Percentiles rank a stretch among this genome's conserved stretches.
Conservation (phyloP, 2,888 invertebrate species). For the Oxystoma pomonae region DNA sequence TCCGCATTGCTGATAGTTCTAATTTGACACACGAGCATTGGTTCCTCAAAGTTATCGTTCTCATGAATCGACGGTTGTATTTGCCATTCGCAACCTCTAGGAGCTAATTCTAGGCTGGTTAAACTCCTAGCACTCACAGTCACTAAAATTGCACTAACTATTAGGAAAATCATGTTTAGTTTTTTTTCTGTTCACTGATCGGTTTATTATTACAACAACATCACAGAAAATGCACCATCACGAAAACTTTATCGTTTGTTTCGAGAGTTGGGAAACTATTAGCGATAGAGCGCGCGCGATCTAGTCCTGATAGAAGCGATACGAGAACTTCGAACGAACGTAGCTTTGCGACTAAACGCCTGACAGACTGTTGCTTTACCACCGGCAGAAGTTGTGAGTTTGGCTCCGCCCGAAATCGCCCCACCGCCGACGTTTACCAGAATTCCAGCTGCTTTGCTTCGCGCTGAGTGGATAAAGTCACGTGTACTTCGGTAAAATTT, state of each 20-base stretch:
- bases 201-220: conserved; percentile 5
- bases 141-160: conserved; percentile 30
- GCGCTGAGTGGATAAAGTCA: conserved; percentile 43
- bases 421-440: conserved; percentile 36
- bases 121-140: conserved; percentile 39
- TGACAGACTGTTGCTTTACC: conserved; percentile 34
- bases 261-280: conserved; percentile 3
- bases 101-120: conserved; percentile 56
- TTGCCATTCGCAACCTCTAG: conserved; percentile 69
- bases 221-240: conserved; percentile 17
- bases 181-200: conserved; percentile 12
- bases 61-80: conserved; percentile 54
- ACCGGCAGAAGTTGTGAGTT: conserved; percentile 39
- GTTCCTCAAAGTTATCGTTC: conserved; percentile 52
- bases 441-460: conserved; percentile 38
- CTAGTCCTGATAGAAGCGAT: background rate
- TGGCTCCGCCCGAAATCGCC: conserved; percentile 41
- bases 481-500: conserved; percentile 38
- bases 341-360: conserved; percentile 33
- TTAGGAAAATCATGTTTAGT: conserved; percentile 25
- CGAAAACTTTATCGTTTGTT: conserved; percentile 25
- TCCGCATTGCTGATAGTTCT: conserved; percentile 69
- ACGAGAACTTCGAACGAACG: conserved; percentile 21
- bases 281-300: background rate
- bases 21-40: conserved; percentile 64